Evolutionary conservation across 2,888 invertebrate species (phyloP).

Genomic region (Choristoneura rosaceana): DNA sequence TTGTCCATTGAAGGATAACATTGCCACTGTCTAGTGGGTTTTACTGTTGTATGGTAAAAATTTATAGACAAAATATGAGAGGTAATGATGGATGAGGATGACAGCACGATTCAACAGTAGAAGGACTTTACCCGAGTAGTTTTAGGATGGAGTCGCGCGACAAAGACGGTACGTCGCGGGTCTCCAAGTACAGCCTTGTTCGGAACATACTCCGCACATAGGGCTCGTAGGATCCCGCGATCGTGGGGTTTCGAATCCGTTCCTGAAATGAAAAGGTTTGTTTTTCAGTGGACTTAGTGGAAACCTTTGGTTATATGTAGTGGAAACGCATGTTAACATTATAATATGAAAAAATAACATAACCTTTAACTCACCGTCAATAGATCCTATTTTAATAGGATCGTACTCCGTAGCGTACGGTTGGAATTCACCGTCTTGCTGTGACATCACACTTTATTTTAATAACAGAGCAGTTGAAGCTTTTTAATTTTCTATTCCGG

Average conservation of each 20-base stretch:
- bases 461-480: too few species aligned
- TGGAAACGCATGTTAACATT: background rate
- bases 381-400: constrained; percentile 93
- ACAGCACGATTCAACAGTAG: background rate
- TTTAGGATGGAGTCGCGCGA: constrained; percentile 89
- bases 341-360: background rate
- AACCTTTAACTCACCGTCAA: constrained; percentile 86
- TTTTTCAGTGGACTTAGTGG: too few species aligned
- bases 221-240: constrained; percentile 89
- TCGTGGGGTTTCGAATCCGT: constrained; percentile 94
- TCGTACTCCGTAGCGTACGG: constrained; percentile 87
- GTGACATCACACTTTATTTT: constrained; percentile 47
- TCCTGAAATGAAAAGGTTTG: constrained; percentile 55
- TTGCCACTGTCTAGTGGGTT: too few species aligned
- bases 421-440: constrained; percentile 56
- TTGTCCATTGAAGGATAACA: too few species aligned
- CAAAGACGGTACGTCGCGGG: constrained; percentile 90
- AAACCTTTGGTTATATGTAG: background rate
- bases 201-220: constrained; percentile 87
- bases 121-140: constrained; percentile 81
- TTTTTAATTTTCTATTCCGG: too few species aligned
- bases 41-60: too few species aligned
- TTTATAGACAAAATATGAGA: too few species aligned
- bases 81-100: too few species aligned
- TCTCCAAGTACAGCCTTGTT: constrained; percentile 88